Evolutionary conservation across 2,888 invertebrate genomes (phyloP).

Genomic region (Calameuta idolon): DNA sequence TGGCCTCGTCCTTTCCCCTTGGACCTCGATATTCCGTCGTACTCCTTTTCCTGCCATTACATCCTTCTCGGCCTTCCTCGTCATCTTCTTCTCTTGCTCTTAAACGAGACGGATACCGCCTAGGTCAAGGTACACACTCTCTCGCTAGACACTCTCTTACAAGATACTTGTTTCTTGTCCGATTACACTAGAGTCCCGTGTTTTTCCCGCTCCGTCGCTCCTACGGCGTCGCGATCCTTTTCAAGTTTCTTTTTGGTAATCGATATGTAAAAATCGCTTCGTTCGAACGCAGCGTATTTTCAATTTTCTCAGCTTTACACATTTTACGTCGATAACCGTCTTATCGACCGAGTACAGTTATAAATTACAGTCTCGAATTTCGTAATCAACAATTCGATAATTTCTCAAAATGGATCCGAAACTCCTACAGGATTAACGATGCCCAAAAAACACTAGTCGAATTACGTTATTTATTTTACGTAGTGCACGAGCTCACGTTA

Average conservation of each 20-base stretch:
- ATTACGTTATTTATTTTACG: neutral
- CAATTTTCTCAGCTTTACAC: too few relatives aligned
- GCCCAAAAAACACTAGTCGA: neutral
- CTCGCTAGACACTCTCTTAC: neutral
- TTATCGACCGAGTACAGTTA: too few relatives aligned
- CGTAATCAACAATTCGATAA: too few relatives aligned
- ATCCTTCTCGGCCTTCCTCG: neutral
- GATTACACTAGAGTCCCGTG: neutral
- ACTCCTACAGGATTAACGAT: neutral
- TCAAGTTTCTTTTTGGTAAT: neutral
- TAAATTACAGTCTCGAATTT: too few relatives aligned
- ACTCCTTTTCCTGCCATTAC: neutral
- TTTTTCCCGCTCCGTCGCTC: neutral
- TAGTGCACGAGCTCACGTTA: neutral
- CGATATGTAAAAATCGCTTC: neutral
- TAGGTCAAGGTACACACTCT: neutral
- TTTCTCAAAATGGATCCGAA: too few relatives aligned
- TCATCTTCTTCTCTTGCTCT: neutral
- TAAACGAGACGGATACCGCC: slow-evolving; percentile 2
- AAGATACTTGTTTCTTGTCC: neutral
- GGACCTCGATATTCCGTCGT: neutral
- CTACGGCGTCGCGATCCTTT: neutral
- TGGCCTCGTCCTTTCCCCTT: neutral
- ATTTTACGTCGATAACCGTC: too few relatives aligned
- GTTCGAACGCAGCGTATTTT: too few relatives aligned